Evolutionary conservation across 2,888 invertebrate species (phyloP), one percentile per base, ranked within the genome.

Genomic region (Drosophila pseudotalamancana): DNA sequence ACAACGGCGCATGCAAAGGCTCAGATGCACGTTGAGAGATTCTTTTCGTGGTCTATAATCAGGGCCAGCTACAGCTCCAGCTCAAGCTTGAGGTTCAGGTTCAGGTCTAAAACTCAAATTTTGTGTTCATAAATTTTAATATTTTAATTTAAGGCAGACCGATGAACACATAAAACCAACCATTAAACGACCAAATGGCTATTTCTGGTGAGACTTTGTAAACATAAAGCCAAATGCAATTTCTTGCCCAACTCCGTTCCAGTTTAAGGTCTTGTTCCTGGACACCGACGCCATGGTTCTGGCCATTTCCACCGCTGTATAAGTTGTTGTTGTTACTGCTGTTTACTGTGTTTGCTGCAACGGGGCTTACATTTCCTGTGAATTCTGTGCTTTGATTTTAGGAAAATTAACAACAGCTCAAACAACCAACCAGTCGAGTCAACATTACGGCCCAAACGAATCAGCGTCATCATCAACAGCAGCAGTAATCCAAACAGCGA

Each of bases 381-480:
- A 79, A 88, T 79, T 81, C 79, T 85, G 67, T 68, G 88, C 88
- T 88, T 84, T 84, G 88, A 83, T 88, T 84, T 83, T 79, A 71
- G 80, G 76, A 88, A 83, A 84, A 84, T 84, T 84, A 88, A 84
- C 83, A 88, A 79, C 80, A 83, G 82, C 81, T 84, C 78, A 87
- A 81, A 81, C 85, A 85, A 55, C 51, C 55, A 81, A 49, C 78
- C 85, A 81, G 85, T 66, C 81, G 70, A 81, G 81, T 87, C 85
- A 81, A 87, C 85, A 87, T 84, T 87, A 84, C 71, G 68, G 77
- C 77, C 73, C 81, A 84, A 87, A 77, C 87, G 85, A 81, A 81
- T 81, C 85, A 79, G 75, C 73, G 77, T 82, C 85, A 82, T 82
- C 83, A 79, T 75, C 71, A 78, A 63, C 66, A 63, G 74, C 72